Evolutionary conservation across 2,113 vertebrate species (phyloP), one percentile per base, ranked within the genome.

Genomic region (Dipodomys merriami): DNA sequence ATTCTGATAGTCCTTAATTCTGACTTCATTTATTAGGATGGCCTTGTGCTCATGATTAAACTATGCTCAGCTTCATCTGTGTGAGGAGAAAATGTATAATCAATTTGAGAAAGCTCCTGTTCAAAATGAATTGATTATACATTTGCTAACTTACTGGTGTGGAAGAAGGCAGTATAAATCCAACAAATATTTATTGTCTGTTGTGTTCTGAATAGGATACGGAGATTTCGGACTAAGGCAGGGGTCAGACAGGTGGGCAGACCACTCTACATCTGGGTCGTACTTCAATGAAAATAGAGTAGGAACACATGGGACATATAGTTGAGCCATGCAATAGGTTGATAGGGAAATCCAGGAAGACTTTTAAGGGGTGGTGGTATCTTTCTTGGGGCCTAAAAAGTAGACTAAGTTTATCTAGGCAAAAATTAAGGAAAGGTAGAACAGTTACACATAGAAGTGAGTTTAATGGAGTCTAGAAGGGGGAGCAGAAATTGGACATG

Each of bases 141-240:
- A 68, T 83, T 93, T 93, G 44, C 44, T 73, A 73, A 46, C 60
- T 39, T 84, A 74, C 46, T 80, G 46, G 33, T 68, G 19, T 91
- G 60, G 10, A 88, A 88, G 88, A 88, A 80, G 44, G 29, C 27
- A 44, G 2, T 30, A 39, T 65, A 80, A 87, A 88, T 73, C 22
- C 46, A 69, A 67, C 1, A 73, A 29, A 23, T 49, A 65, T 44
- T 35, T 76, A 46, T 27, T 78, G 68, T 65, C 65, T 65, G 27
- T 19, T 79, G 19, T 27, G 30, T 79, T n/a, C 60, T 79, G 57
- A 78, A 25, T 39, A 53, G 27, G 39, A 65, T 20, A 65, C 29
- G 0, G 16, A 72, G 29, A 79, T 65, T 79, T 16, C 19, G 78
- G 60, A 9, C 13, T 2, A 15, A 12, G 49, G 49, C 49, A 35